Percentiles rank a stretch among this genome's conserved stretches.
phyloP scores from a whole-genome alignment of 2,888 invertebrate genomes.

The Cremastobaeus sp. region DNA sequence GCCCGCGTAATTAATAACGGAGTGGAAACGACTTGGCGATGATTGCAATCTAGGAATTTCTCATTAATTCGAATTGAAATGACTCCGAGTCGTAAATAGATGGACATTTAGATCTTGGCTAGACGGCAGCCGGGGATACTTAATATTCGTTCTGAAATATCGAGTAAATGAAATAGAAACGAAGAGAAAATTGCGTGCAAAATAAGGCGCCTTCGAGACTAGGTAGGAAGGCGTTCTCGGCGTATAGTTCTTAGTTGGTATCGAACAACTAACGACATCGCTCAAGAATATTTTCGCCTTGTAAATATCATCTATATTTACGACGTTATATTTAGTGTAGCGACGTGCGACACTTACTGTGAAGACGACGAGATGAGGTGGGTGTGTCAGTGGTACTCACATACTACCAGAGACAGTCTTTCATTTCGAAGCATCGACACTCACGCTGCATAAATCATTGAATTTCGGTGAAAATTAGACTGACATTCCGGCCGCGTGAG shows the following conservation, averaged over 20 bases:
- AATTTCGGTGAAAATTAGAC: conserved; percentile 58
- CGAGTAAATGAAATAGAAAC: conserved; percentile 50
- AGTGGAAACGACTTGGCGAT: conserved; percentile 2
- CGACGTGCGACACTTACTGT: conserved; percentile 71
- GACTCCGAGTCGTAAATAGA: conserved; percentile 47
- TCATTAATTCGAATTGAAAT: conserved; percentile 45
- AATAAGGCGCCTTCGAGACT: conserved; percentile 57
- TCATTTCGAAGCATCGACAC: conserved; percentile 73
- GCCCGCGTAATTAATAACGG: conserved; percentile 23
- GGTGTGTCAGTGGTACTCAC: conserved; percentile 73
- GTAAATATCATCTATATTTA: conserved; percentile 77
- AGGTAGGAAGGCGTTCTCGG: conserved; percentile 61
- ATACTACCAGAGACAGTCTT: conserved; percentile 70
- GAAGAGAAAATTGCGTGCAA: conserved; percentile 53
- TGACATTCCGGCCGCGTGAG: conserved; percentile 35
- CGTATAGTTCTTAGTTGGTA: conserved; percentile 61
- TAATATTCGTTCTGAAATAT: conserved; percentile 53
- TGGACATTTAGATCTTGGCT: conserved; percentile 43
- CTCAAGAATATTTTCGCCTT: conserved; percentile 71
- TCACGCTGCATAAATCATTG: conserved; percentile 63
- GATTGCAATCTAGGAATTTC: conserved; percentile 46
- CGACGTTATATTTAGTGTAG: conserved; percentile 74
- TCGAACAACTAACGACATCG: conserved; percentile 64
- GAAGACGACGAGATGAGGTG: conserved; percentile 71
- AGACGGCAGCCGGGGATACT: conserved; percentile 38